Evolutionary conservation across 2,888 invertebrate species (phyloP), one percentile per base, ranked within the genome.

Genomic region (Fragum fragum): DNA sequence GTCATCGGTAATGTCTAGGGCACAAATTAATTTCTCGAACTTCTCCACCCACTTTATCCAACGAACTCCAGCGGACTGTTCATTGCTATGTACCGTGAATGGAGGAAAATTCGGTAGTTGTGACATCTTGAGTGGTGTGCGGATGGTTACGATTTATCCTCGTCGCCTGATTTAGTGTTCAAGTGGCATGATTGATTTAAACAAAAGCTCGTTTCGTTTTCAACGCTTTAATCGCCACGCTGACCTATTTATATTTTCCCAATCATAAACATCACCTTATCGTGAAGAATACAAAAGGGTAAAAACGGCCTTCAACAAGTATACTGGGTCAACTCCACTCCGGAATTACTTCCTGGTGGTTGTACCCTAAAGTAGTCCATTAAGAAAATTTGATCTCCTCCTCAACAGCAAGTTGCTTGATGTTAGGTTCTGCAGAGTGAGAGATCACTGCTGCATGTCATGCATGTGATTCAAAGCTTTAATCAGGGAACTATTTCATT

Each of bases 161-260:
- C 71, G 57, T 71, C 71, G 71, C 71, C 71, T 55, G 71, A 28
- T 55, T n/a, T 70, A 23, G 47, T 70, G 53, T 70, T 28, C 9
- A 18, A 1, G 1, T 1, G 29, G 7, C 2, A 23, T 26, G 21
- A 57, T 57, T n/a, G n/a, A 57, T 18, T 16, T 6, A 1, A 14
- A 57, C 57, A 57, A 47, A 47, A 47, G 47, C 47, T 47, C 47
- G 47, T 47, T 47, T 47, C 14, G n/a, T 3, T 47, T 47, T 47
- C 47, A 47, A n/a, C 14, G 47, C 14, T 47, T 47, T 47, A 9
- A 3, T 47, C 47, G 47, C 47, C 47, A 47, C 2, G 47, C 47
- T 14, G 47, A n/a, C 21, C 26, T n/a, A 23, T 57, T 3, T 6
- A 57, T 57, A 3, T 9, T 57, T n/a, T n/a, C n/a, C n/a, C n/a